Conservation (phyloP, 2,113 vertebrate species). For the Rhipidura dahli region DNA sequence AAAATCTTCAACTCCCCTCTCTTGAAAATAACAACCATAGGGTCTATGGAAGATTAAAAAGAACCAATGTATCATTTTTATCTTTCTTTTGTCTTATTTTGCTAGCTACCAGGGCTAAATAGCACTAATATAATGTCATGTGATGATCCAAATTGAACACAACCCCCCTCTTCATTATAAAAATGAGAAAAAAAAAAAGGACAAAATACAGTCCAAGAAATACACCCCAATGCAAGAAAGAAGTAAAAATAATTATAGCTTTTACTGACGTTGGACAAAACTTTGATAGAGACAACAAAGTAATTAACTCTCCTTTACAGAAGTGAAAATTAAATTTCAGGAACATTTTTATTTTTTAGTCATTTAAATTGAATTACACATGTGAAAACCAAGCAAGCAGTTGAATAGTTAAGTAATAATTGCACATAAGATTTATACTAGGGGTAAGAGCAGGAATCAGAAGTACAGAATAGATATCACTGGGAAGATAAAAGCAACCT, state of each 20-base stretch:
- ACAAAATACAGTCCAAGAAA: background rate
- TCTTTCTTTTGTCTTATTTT: background rate
- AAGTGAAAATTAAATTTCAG: background rate
- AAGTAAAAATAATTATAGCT: background rate
- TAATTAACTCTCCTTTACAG: background rate
- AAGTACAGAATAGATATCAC: background rate
- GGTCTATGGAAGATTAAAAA: background rate
- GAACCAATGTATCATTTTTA: background rate
- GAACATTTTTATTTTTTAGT: background rate
- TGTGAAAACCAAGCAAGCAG: background rate
- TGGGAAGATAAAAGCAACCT: slow-evolving; percentile 2
- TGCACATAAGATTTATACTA: background rate
- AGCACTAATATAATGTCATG: background rate
- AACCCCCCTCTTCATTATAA: background rate
- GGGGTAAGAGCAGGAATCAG: background rate
- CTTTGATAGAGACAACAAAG: background rate
- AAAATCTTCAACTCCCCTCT: background rate
- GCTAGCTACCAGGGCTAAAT: background rate
- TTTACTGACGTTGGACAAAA: background rate
- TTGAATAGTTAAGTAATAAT: background rate
- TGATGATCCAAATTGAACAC: background rate
- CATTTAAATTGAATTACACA: background rate
- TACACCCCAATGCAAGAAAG: background rate
- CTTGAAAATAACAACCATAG: background rate
- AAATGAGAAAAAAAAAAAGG: background rate